A percentile compares a stretch with the other conserved stretches of the same genome.
Conservation (phyloP, 2,113 vertebrate genomes). For the Nothoprocta pentlandii region DNA sequence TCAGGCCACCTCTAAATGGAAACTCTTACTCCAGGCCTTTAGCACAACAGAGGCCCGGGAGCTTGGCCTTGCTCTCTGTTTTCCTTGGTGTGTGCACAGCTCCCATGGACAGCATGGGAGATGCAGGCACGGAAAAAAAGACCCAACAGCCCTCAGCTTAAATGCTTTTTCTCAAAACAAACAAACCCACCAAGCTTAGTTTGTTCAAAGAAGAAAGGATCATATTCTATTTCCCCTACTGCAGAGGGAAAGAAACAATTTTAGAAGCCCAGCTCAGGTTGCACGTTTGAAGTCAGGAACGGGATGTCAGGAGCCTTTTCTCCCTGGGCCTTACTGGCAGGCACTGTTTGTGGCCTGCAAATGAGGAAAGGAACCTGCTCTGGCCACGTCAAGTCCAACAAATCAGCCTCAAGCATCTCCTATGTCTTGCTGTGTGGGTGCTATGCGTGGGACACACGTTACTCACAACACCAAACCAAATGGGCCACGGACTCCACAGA, state of each 20-base stretch:
- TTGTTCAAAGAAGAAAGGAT: conserved; percentile 13
- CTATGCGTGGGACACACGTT: neutral
- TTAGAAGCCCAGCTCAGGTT: neutral
- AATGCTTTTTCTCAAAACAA: conserved; percentile 57
- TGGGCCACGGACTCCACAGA: conserved; percentile 56
- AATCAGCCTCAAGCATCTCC: neutral
- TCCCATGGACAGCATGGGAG: neutral
- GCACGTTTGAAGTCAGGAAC: rapidly evolving
- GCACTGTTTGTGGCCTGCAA: rapidly evolving
- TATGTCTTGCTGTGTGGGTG: neutral
- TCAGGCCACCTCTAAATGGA: neutral
- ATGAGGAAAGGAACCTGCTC: neutral
- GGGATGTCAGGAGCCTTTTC: neutral
- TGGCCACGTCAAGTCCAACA: neutral
- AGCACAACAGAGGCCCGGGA: neutral
- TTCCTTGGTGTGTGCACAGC: neutral
- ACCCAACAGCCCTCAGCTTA: neutral
- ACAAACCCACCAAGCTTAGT: conserved; percentile 12
- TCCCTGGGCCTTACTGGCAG: neutral
- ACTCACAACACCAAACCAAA: conserved; percentile 6
- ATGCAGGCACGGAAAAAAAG: neutral
- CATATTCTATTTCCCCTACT: conserved; percentile 36
- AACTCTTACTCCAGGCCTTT: neutral
- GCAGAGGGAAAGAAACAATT: neutral
- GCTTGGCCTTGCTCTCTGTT: neutral